Conservation (phyloP, 2,797 vertebrate genomes). For the Poeciliopsis infans region DNA sequence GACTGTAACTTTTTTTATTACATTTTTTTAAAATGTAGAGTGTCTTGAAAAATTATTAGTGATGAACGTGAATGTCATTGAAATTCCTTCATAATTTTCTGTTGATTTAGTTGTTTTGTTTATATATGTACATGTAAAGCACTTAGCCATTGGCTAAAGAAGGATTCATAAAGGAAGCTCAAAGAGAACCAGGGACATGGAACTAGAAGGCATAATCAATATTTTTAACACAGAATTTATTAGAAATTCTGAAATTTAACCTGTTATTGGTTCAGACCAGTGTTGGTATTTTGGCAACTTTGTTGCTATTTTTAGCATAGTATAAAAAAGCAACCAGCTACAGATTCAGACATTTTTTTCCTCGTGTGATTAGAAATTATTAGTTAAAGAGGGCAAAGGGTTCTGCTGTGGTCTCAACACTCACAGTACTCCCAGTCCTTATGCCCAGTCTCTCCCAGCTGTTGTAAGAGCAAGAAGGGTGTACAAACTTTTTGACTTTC, state of each 20-base stretch:
- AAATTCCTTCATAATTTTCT: conserved; percentile 71
- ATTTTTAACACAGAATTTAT: background rate
- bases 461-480: background rate
- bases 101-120: conserved; percentile 62
- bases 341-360: background rate
- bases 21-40: background rate
- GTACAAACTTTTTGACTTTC: too few species aligned
- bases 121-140: conserved; percentile 41
- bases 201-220: conserved; percentile 41
- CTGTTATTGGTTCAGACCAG: background rate
- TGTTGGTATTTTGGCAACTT: background rate
- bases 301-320: background rate
- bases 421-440: background rate
- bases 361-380: background rate
- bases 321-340: background rate
- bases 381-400: background rate
- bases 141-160: conserved; percentile 60
- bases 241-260: too few species aligned
- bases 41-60: conserved; percentile 29
- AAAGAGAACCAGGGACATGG: conserved; percentile 26
- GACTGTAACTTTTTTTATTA: background rate
- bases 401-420: background rate
- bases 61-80: conserved; percentile 71
- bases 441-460: background rate
- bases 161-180: conserved; percentile 60